Conservation (phyloP, 2,797 vertebrate species). For the Arrhamphus sclerolepis region DNA sequence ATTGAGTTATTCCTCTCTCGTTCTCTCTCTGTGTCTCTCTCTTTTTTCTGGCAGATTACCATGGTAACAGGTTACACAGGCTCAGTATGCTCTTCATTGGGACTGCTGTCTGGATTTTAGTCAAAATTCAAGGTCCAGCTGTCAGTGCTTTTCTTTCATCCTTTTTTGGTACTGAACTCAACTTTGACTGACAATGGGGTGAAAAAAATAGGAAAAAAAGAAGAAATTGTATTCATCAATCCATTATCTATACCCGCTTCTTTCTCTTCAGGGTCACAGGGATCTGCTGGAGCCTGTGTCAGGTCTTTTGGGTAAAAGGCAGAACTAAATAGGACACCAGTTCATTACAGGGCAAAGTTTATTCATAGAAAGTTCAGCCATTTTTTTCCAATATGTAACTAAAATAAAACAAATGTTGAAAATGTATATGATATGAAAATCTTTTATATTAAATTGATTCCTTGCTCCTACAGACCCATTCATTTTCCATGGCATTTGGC, state of each 20-base stretch:
- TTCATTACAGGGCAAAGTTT: not conserved
- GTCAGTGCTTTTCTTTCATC: not conserved
- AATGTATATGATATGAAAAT: too few relatives aligned
- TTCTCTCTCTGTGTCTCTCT: not conserved
- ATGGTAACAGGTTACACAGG: slow-evolving; percentile 57
- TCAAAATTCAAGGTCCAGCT: not conserved
- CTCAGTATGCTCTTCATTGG: slow-evolving; percentile 15
- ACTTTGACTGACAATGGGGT: not conserved
- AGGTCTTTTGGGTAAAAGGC: not conserved
- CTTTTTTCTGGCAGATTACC: slow-evolving; percentile 29
- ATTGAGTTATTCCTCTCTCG: slow-evolving; percentile 9
- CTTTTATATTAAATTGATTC: too few relatives aligned
- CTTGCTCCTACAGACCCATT: too few relatives aligned
- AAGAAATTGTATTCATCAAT: not conserved
- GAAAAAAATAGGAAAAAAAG: not conserved
- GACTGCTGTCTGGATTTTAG: not conserved
- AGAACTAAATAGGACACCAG: not conserved
- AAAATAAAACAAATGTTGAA: too few relatives aligned
- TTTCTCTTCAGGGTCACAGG: not conserved
- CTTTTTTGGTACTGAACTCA: not conserved
- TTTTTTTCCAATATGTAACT: not conserved
- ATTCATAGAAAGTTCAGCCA: too few relatives aligned
- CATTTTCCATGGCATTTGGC: too few relatives aligned
- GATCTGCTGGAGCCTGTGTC: too few relatives aligned
- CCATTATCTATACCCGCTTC: not conserved